Evolutionary conservation across 2,797 vertebrate species (phyloP), one percentile per base, ranked within the genome.

Genomic region (Capromys pilorides): DNA sequence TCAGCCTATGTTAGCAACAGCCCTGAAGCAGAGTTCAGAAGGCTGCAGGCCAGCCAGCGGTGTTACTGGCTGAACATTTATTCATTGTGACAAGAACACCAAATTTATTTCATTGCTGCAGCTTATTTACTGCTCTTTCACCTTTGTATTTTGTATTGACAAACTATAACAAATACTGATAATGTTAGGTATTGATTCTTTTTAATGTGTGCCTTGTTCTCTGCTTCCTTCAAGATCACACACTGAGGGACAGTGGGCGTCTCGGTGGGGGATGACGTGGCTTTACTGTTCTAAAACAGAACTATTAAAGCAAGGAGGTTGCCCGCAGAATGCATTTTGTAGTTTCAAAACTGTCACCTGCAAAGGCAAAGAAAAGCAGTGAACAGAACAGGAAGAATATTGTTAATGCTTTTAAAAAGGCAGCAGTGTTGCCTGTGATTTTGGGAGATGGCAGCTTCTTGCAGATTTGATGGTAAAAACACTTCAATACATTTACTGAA

Each of bases 161-260:
- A 98, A 98, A 98, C 97, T 97, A 98, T 98, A 98, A 98, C 98
- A 98, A 98, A 98, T 98, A 98, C 99, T 98, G 98, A 98, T 98
- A 98, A 97, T 98, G 98, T 96, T 98, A 97, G 97, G 67, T 98
- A 98, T 98, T 98, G 98, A 99, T 98, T 98, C 98, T 98, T 98
- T 98, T 98, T 97, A 98, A 98, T 98, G 97, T 98, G 98, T 97
- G 97, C 96, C 97, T 97, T 97, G 93, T 98, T 98, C 97, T 98
- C 95, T 97, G 97, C 95, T 97, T 97, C 96, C 98, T 97, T 98
- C 98, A 98, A 98, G 98, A 98, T 98, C 98, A 98, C 97, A 98
- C 96, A 98, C 96, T 96, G 96, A 90, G 97, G 95, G 96, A 96
- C 33, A 97, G 93, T 97, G 92, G 96, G 89, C 97, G 87, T 98